These are phyloP conservation scores for Eupleurogrammus muticus DNA, from an alignment of 2,797 vertebrate species.

Conservation along the genomic window DNA sequence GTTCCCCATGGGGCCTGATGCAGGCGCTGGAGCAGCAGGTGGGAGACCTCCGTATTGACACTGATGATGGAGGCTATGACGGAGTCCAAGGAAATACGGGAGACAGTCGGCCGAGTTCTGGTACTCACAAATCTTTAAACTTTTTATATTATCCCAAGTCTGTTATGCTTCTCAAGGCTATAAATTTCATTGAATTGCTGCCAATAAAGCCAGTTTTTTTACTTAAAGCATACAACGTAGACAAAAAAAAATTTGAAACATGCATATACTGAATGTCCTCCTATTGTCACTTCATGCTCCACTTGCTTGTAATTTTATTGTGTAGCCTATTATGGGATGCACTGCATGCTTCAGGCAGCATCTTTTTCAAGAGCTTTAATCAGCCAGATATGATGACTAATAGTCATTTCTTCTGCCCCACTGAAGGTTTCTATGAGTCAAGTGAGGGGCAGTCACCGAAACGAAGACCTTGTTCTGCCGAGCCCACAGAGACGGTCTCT, in stretches of 20 bases:
- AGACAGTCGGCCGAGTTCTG: conserved; percentile 85
- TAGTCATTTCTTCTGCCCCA: conserved; percentile 10
- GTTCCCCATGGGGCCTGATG: conserved; percentile 85
- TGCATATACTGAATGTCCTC: conserved; percentile 5
- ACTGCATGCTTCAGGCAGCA: conserved; percentile 1
- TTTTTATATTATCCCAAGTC: conserved; percentile 1
- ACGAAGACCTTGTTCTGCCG: conserved; percentile 66
- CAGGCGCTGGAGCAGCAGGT: conserved; percentile 90
- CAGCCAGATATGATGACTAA: conserved; percentile 16
- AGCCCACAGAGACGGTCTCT: conserved; percentile 53
- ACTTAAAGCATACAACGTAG: neutral
- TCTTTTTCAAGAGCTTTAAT: conserved; percentile 31
- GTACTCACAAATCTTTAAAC: conserved; percentile 67
- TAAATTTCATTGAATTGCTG: conserved; percentile 16
- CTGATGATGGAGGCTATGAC: conserved; percentile 53
- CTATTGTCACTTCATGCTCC: conserved; percentile 42
- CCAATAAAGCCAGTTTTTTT: conserved; percentile 4
- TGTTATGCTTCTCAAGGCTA: conserved; percentile 13
- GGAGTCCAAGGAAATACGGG: conserved; percentile 64
- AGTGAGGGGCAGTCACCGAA: conserved; percentile 78
- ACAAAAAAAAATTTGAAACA: neutral
- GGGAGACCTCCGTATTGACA: conserved; percentile 85
- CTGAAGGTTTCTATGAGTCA: conserved; percentile 79
- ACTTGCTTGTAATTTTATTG: conserved; percentile 40
- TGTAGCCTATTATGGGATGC: conserved; percentile 35